Evolutionary conservation across 2,888 invertebrate species (phyloP).

Genomic region (Biston betularia): DNA sequence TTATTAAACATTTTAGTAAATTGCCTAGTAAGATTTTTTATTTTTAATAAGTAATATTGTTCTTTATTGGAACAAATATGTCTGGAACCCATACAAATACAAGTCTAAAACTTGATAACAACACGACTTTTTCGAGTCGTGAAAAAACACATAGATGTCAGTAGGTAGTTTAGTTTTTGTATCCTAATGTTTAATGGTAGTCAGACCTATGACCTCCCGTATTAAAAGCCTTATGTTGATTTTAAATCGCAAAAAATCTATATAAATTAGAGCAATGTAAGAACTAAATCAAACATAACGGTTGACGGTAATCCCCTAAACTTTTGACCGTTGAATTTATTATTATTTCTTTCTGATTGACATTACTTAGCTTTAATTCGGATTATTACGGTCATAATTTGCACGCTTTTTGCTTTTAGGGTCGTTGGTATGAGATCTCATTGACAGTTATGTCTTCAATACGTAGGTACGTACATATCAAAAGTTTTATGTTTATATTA

Average conservation of each 20-base stretch:
- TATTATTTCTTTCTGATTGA: slow-evolving; percentile 35
- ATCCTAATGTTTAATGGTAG: slow-evolving; percentile 21
- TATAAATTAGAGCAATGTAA: slow-evolving; percentile 26
- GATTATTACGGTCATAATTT: slow-evolving; percentile 37
- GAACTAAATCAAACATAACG: slow-evolving; percentile 34
- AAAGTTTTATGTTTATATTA: too few species aligned
- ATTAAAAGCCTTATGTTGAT: slow-evolving; percentile 22
- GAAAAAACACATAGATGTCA: background rate
- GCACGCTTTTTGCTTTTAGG: slow-evolving; percentile 28
- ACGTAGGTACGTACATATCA: background rate
- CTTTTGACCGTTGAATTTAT: slow-evolving; percentile 27
- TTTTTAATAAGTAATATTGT: too few species aligned
- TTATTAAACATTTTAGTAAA: too few species aligned
- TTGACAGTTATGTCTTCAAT: slow-evolving; percentile 15
- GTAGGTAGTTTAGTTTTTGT: slow-evolving; percentile 14
- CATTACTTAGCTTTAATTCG: slow-evolving; percentile 34
- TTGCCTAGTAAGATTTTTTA: too few species aligned
- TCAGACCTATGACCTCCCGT: slow-evolving; percentile 28
- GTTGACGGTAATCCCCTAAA: slow-evolving; percentile 28
- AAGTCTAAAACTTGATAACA: background rate
- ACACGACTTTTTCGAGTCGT: background rate
- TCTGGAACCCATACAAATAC: too few species aligned
- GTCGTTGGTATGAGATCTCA: slow-evolving; percentile 13
- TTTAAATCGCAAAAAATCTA: slow-evolving; percentile 29
- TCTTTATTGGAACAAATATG: too few species aligned